A percentile compares a stretch with the other conserved stretches of the same genome.
phyloP scores from a whole-genome alignment of 2,888 invertebrate genomes.

The Clistopyga incitator region DNA sequence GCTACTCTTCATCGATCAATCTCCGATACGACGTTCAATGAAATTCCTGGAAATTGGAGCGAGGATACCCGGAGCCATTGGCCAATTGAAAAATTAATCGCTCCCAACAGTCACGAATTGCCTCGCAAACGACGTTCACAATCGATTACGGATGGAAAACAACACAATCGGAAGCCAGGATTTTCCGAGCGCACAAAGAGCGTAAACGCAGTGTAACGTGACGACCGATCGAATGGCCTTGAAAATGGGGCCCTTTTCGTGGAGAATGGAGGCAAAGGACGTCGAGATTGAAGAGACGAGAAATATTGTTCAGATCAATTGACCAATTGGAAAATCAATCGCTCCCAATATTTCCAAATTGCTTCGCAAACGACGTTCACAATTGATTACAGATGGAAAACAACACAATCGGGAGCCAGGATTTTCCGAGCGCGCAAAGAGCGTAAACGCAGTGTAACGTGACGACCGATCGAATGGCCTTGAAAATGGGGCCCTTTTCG shows the following conservation, averaged over 20 bases:
- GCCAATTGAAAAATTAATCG: slow-evolving; percentile 22
- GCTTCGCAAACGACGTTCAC: no score
- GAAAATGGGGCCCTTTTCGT: background rate
- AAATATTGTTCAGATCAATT: no score
- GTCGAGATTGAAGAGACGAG: background rate
- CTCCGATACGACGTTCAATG: background rate
- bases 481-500: no score
- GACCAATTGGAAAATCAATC: no score
- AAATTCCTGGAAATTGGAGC: slow-evolving; percentile 22
- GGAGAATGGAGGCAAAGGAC: background rate
- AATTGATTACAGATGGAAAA: no score
- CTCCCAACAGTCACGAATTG: slow-evolving; percentile 12
- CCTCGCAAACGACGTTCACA: background rate
- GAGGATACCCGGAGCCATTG: background rate
- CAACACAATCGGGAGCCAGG: no score
- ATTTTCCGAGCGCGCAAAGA: no score
- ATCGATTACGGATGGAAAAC: slow-evolving; percentile 4
- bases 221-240: background rate
- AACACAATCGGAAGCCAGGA: background rate
- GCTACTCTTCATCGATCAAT: slow-evolving; percentile 1
- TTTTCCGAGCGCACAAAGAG: slow-evolving; percentile 19
- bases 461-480: no score
- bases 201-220: background rate
- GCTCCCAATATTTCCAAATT: no score
- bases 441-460: no score